phyloP scores from a whole-genome alignment of 2,797 vertebrate species.

The Glyptemys insculpta region DNA sequence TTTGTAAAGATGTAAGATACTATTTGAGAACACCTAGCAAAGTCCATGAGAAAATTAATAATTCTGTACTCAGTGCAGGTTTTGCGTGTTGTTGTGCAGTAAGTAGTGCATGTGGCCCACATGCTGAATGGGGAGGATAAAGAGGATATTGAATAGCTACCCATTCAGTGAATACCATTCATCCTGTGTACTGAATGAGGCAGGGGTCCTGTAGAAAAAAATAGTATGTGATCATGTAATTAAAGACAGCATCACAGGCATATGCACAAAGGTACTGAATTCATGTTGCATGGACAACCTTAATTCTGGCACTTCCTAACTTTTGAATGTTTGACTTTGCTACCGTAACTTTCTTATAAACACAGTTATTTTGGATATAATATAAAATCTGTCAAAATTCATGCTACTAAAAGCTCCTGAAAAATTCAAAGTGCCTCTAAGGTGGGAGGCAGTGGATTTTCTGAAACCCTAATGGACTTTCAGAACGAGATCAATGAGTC shows the following conservation, averaged over 20 bases:
- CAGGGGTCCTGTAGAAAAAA: neutral
- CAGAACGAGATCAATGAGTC: neutral
- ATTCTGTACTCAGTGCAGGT: neutral
- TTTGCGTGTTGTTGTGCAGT: neutral
- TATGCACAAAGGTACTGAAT: fast-evolving
- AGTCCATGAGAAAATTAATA: neutral
- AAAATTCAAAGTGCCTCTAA: neutral
- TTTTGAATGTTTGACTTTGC: neutral
- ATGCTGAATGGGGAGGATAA: neutral
- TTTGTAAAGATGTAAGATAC: neutral
- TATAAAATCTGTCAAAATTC: neutral
- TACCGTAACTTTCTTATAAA: neutral
- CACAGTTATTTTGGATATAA: neutral
- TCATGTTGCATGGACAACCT: neutral
- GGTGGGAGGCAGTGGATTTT: neutral
- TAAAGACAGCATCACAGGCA: neutral
- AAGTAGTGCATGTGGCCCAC: neutral
- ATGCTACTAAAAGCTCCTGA: neutral
- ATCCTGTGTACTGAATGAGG: neutral
- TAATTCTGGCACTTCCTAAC: neutral
- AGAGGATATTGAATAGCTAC: neutral
- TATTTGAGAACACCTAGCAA: neutral
- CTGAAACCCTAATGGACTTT: neutral
- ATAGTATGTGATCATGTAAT: neutral
- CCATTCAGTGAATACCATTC: neutral